Conservation (phyloP, 1,140 invertebrate species). For the Drosophila triauraria region DNA sequence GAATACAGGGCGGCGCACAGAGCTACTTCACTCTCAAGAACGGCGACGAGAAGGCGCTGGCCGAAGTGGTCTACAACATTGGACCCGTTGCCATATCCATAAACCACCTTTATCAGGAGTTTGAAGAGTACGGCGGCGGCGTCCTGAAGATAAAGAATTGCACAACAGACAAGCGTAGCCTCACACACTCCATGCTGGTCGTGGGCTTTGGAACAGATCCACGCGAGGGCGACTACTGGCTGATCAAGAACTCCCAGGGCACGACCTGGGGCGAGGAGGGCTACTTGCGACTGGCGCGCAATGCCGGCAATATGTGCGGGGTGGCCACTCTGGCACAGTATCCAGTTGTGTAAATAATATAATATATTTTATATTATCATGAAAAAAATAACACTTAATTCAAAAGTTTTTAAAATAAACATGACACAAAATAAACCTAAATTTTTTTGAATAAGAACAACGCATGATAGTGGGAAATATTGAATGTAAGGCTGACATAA, state of each 20-base stretch:
- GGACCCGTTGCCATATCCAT: constrained; percentile 47
- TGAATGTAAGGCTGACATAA: too few species aligned
- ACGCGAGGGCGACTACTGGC: constrained; percentile 87
- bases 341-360: constrained; percentile 1
- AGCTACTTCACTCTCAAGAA: constrained; percentile 86
- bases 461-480: too few species aligned
- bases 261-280: constrained; percentile 87
- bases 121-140: constrained; percentile 18
- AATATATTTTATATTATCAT: too few species aligned
- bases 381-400: too few species aligned
- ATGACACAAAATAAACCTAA: too few species aligned
- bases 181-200: constrained; percentile 86
- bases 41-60: constrained; percentile 88
- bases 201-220: constrained; percentile 89
- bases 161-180: constrained; percentile 67
- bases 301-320: constrained; percentile 64
- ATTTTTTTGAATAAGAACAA: background rate
- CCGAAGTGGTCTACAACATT: constrained; percentile 90
- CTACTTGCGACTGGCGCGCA: constrained; percentile 87
- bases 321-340: constrained; percentile 33
- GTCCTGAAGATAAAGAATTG: constrained; percentile 87
- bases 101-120: constrained; percentile 6
- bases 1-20: background rate
- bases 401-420: too few species aligned
- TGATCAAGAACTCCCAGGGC: constrained; percentile 89